Base-by-base conservation (phyloP, 2,113 vertebrate genomes). In the Prunella himalayana region DNA sequence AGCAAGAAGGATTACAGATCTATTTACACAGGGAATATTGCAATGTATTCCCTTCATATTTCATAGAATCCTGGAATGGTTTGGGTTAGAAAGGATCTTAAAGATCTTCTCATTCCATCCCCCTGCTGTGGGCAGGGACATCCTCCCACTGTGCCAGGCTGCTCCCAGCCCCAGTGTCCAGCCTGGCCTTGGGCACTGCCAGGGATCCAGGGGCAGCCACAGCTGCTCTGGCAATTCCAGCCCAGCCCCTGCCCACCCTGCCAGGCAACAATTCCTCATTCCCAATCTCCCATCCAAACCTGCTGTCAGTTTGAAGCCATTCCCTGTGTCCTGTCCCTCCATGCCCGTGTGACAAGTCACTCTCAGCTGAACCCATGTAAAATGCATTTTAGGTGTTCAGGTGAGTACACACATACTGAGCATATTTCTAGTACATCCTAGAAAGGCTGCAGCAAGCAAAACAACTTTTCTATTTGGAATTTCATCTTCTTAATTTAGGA, bases 181-280 rank as follows among this genome's bases (percentile, higher is more conserved):
- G 0, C 53, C 45, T 82, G 78, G 53, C 39, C 28, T 68, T 30
- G 86, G 61, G 1, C 61, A 68, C 30, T 75, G 11, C 39, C 54
- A 76, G 63, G 87, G 63, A 76, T 82, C 50, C 86, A 88, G 87
- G 61, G 30, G n/a, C 28, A 60, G 60, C 77, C 77, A 2, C 86
- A 81, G 51, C 60, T 66, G 6, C 39, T 88, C 69, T 88, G 60
- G 39, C 15, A 1, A 59, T 0, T 2, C 51, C 5, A 1, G 8
- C 1, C 44, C 60, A 73, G 28, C 5, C 1, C 37, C 69, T 53
- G 0, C 4, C 5, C 39, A 53, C 33, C 51, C 61, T 89, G 0
- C 1, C 47, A 76, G 21, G 11, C 17, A 54, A 8, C 3, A 41
- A 69, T 68, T 61, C 9, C 30, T 64, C 9, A 27, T 61, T 28